Evolutionary conservation across 2,797 vertebrate species (phyloP), one percentile per base, ranked within the genome.

Genomic region (Hozukius guyotensis): DNA sequence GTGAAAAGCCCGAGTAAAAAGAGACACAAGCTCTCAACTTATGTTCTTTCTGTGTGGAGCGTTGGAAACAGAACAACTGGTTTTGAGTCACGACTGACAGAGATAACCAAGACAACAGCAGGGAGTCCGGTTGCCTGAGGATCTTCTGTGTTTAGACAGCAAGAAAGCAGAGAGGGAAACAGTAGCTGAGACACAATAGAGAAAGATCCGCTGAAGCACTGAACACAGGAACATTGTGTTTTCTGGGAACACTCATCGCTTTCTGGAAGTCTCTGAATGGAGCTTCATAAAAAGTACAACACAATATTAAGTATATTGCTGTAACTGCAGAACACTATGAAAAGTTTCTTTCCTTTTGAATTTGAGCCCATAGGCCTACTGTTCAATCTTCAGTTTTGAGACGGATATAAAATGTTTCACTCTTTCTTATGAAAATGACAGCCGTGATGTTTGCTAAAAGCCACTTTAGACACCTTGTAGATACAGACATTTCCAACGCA

Each of bases 81-180:
- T 68, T 81, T 65, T 72, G 49, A 84, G 68, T 72, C 78, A 66
- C 31, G 29, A 57, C 57, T 63, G 42, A 79, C 66, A 69, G 85
- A 63, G 32, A 84, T 66, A 81, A 84, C 31, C 52, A 70, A 67
- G 38, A 82, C 29, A 57, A 57, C 77, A 75, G 77, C 65, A 31
- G 72, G 77, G 73, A 87, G 72, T 62, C 34, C 73, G 70, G 34
- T 18, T 53, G 55, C 79, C 80, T 64, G 75, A 78, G 74, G 71
- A 75, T 76, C 25, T 53, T 49, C 32, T 56, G n/a, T 80, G 56
- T 85, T 77, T 22, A 65, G 34, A 74, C 62, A 64, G 71, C 29
- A 52, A 81, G 70, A 60, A 64, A 80, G 66, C 68, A 64, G 60
- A 62, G n/a, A 80, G 57, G 70, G 72, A 85, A 81, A 78, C 25